phyloP scores from a whole-genome alignment of 1,140 invertebrate genomes.

The Eurosta solidaginis region DNA sequence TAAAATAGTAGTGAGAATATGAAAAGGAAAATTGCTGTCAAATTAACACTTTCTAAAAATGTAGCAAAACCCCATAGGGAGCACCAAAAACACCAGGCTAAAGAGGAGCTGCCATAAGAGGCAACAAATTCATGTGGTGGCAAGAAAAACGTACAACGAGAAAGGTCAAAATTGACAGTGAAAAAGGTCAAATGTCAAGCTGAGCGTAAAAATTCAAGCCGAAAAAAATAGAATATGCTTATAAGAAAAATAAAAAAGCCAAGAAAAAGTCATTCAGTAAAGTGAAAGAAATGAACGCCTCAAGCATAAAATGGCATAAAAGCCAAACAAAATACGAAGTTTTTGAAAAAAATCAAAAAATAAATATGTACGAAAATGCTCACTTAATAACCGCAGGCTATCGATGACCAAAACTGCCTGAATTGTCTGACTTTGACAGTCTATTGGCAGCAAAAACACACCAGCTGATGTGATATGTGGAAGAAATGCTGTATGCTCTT shows the following conservation, averaged over 20 bases:
- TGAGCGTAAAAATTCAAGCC: background rate
- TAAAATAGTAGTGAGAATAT: background rate
- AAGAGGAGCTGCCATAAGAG: background rate
- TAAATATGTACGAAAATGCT: no score
- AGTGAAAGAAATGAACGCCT: background rate
- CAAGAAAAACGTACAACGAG: background rate
- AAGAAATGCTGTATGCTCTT: background rate
- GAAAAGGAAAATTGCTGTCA: slow-evolving; percentile 11
- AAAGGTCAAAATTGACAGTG: slow-evolving; percentile 1
- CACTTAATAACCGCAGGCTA: slow-evolving; percentile 20
- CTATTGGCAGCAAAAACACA: no score
- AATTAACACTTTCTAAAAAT: slow-evolving; percentile 25
- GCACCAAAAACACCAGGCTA: background rate
- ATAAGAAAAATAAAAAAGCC: background rate
- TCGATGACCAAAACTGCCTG: slow-evolving; percentile 13
- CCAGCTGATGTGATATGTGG: background rate
- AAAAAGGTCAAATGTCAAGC: slow-evolving; percentile 21
- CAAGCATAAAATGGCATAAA: background rate
- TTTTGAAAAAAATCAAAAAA: background rate
- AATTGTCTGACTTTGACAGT: no score
- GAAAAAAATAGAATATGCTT: background rate
- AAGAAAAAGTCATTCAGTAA: background rate
- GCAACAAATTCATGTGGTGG: background rate
- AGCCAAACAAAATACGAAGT: background rate
- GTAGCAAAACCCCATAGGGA: background rate